These are phyloP conservation scores for Batillaria attramentaria DNA, from an alignment of 1,140 invertebrate species.

Conservation along the genomic window DNA sequence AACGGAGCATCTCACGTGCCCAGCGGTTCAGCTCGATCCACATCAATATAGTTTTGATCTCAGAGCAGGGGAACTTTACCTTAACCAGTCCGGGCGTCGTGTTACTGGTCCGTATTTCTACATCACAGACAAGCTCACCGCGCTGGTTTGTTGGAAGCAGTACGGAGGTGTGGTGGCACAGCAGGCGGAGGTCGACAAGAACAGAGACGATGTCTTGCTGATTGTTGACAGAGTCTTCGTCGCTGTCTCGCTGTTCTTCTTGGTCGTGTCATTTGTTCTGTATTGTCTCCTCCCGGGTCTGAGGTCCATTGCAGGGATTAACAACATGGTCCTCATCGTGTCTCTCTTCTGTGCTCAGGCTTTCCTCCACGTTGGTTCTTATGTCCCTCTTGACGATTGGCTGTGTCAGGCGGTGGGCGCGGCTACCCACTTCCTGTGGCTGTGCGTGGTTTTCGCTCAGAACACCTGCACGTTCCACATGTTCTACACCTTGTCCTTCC, in stretches of 20 bases:
- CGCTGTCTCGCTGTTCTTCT: slow-evolving; percentile 14
- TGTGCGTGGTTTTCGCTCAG: slow-evolving; percentile 1
- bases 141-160: slow-evolving; percentile 1
- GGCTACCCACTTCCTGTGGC: slow-evolving; percentile 10
- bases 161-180: too few relatives aligned
- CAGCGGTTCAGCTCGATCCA: too few relatives aligned
- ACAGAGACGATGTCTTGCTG: neutral
- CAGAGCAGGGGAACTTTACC: too few relatives aligned
- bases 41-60: too few relatives aligned
- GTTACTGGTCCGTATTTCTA: too few relatives aligned
- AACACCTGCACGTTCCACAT: slow-evolving; percentile 26
- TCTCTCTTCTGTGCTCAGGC: slow-evolving; percentile 10
- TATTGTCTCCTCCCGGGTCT: slow-evolving; percentile 19
- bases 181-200: too few relatives aligned
- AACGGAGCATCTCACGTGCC: too few relatives aligned
- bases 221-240: neutral
- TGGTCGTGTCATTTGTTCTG: neutral
- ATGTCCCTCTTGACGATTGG: neutral
- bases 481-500: slow-evolving; percentile 27
- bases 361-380: neutral
- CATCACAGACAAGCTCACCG: too few relatives aligned
- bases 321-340: slow-evolving; percentile 17
- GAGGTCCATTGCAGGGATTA: slow-evolving; percentile 11
- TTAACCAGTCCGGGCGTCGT: too few relatives aligned
- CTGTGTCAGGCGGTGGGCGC: slow-evolving; percentile 18